Evolutionary conservation across 2,113 vertebrate genomes (phyloP).

Genomic region (Muscicapa adusta): DNA sequence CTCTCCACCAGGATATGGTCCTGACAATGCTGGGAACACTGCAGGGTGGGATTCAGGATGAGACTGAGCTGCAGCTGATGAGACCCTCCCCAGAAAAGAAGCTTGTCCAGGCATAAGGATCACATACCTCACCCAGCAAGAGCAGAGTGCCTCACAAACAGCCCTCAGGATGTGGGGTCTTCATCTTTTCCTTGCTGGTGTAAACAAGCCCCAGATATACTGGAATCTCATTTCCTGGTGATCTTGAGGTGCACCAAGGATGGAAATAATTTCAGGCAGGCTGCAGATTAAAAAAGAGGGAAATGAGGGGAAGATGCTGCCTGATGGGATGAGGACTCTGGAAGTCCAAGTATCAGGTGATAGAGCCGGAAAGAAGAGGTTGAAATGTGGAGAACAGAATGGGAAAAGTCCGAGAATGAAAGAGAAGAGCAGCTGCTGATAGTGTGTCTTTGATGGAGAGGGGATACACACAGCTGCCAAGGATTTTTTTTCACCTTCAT

Average conservation of each 20-base stretch:
- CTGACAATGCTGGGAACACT: background rate
- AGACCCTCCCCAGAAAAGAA: background rate
- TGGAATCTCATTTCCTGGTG: background rate
- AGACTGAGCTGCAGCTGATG: background rate
- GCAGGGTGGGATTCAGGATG: background rate
- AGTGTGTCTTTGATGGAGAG: constrained; percentile 9
- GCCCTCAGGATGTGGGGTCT: background rate
- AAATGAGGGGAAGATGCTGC: background rate
- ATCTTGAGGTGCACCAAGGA: background rate
- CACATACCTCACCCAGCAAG: background rate
- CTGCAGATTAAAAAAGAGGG: background rate
- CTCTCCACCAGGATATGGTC: accelerated
- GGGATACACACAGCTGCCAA: background rate
- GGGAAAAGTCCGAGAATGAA: background rate
- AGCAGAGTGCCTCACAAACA: background rate
- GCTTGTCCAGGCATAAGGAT: background rate
- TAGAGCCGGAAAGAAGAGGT: background rate
- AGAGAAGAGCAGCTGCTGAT: background rate
- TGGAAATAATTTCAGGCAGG: background rate
- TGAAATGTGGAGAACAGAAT: background rate
- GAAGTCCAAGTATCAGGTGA: background rate
- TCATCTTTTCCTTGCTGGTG: background rate
- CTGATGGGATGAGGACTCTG: background rate
- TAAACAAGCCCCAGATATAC: background rate
- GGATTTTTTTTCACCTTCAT: background rate